A percentile compares a stretch with the other conserved stretches of the same genome.
Conservation (phyloP, 2,113 vertebrate genomes). For the Lamprologus callipterus region DNA sequence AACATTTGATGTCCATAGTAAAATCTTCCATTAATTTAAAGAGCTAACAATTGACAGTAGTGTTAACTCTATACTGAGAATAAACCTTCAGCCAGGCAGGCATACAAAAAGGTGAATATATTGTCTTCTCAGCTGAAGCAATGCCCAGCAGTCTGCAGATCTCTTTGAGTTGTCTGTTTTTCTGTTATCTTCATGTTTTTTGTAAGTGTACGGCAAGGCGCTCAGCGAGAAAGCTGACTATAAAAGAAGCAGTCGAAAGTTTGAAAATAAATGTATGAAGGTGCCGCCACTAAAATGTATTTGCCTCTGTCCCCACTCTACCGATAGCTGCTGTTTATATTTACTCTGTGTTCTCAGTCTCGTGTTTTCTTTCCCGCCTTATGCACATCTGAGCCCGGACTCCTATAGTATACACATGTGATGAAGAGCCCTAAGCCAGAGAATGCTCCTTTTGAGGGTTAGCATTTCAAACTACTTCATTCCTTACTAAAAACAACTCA, state of each 20-base stretch:
- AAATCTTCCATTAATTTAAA: slow-evolving; percentile 21
- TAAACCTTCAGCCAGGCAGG: not conserved
- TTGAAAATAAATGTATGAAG: not conserved
- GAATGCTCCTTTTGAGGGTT: not conserved
- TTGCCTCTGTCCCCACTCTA: not conserved
- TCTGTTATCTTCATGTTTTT: not conserved
- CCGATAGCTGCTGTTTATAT: not conserved
- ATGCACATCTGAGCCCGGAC: not conserved
- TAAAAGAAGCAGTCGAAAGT: not conserved
- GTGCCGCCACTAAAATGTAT: not conserved
- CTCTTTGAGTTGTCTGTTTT: not conserved
- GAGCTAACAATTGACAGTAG: not conserved
- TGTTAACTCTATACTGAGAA: not conserved
- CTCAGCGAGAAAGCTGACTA: not conserved
- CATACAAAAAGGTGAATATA: not conserved
- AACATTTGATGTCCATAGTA: not conserved
- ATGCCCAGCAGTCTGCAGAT: not conserved
- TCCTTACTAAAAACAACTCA: not conserved
- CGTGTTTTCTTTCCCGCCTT: not conserved
- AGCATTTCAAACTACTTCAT: not conserved
- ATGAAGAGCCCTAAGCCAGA: not conserved
- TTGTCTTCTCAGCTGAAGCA: not conserved
- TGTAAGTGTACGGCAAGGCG: not conserved
- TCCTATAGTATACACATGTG: not conserved
- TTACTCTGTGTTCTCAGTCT: not conserved